phyloP scores from a whole-genome alignment of 64 coral and sea anemone species.

The Exaiptasia diaphana region DNA sequence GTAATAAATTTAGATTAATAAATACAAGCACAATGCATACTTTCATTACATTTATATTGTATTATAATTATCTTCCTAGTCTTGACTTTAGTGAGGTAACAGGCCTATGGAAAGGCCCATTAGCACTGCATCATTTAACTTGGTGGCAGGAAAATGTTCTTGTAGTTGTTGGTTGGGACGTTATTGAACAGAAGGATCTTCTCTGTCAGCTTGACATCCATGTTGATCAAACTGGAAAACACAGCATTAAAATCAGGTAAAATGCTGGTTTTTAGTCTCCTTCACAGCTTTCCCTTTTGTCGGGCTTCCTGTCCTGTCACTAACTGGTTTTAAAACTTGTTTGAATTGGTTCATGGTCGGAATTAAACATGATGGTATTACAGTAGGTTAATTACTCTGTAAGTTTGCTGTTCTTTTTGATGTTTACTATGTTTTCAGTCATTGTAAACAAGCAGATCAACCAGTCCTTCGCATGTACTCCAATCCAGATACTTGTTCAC shows the following conservation, averaged over 20 bases:
- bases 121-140: slow-evolving; percentile 64
- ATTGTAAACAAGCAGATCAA: slow-evolving; percentile 54
- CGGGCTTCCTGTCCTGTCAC: too few species aligned
- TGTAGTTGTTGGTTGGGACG: slow-evolving; percentile 51
- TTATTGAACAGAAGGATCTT: slow-evolving; percentile 44
- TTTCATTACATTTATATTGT: too few species aligned
- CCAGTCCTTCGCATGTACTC: slow-evolving; percentile 58
- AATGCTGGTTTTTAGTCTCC: background rate
- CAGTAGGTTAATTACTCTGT: too few species aligned
- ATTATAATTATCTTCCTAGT: background rate
- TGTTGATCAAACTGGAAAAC: background rate
- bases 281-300: too few species aligned
- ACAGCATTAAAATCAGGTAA: background rate
- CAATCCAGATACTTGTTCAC: slow-evolving; percentile 54
- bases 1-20: too few species aligned
- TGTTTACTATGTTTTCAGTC: too few species aligned
- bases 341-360: too few species aligned
- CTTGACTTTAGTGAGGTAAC: background rate
- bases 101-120: slow-evolving; percentile 61
- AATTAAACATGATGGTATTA: too few species aligned
- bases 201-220: slow-evolving; percentile 71
- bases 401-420: too few species aligned
- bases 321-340: too few species aligned
- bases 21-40: too few species aligned
- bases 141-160: slow-evolving; percentile 83